Evolutionary conservation across 2,113 vertebrate genomes (phyloP).

Genomic region (Meleagris gallopavo): DNA sequence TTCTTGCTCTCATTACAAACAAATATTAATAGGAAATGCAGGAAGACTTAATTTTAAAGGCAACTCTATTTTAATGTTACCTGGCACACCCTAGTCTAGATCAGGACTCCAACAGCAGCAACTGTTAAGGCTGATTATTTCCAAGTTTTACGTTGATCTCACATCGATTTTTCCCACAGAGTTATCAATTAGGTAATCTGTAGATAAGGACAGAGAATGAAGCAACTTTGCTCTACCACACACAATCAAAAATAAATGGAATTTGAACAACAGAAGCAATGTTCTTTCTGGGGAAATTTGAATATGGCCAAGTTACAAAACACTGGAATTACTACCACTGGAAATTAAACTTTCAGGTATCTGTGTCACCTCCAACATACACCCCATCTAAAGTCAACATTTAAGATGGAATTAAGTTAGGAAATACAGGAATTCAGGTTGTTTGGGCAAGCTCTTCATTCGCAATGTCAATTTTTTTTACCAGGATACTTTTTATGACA

Average conservation of each 20-base stretch:
- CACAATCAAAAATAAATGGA: not conserved
- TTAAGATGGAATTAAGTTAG: not conserved
- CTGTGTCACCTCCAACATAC: not conserved
- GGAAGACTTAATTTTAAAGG: not conserved
- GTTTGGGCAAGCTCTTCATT: not conserved
- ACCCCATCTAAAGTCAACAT: not conserved
- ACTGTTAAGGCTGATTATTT: not conserved
- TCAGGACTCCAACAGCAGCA: not conserved
- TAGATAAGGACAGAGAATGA: not conserved
- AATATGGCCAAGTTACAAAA: not conserved
- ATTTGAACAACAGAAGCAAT: not conserved
- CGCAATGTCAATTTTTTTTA: not conserved
- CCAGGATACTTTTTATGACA: not conserved
- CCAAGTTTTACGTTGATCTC: not conserved
- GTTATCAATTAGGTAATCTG: not conserved
- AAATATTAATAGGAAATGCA: not conserved
- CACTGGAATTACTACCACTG: not conserved
- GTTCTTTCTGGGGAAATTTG: not conserved
- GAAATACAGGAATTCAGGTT: not conserved
- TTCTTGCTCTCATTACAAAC: not conserved
- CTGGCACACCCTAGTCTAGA: not conserved
- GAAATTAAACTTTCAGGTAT: not conserved
- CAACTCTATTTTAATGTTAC: accelerated
- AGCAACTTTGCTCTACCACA: not conserved
- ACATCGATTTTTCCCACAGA: not conserved